Evolutionary conservation across 2,797 vertebrate genomes (phyloP).

Genomic region (Lutjanus argentimaculatus): DNA sequence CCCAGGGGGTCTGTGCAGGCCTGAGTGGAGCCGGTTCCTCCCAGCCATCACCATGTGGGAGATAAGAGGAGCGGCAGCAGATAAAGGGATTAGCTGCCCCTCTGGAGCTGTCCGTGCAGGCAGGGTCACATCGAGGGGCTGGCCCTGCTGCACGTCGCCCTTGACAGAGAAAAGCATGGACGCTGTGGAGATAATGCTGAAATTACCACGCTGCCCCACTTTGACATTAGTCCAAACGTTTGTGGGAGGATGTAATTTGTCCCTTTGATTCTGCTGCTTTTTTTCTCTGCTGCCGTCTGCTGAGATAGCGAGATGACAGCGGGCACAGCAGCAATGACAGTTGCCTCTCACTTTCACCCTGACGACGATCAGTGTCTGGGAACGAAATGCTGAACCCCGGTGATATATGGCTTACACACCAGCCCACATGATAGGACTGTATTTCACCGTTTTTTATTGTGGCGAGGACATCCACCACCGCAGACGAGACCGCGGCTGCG

Average conservation of each 20-base stretch:
- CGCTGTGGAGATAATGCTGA: constrained; percentile 71
- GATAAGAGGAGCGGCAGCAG: constrained; percentile 76
- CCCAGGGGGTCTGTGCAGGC: constrained; percentile 54
- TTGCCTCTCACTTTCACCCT: constrained; percentile 70
- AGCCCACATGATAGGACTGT: constrained; percentile 60
- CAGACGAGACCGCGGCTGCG: constrained; percentile 33
- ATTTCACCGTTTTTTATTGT: constrained; percentile 72
- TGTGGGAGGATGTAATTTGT: constrained; percentile 62
- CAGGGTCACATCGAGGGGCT: constrained; percentile 68
- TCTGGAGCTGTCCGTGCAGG: constrained; percentile 65
- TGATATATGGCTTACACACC: constrained; percentile 69
- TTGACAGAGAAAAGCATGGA: constrained; percentile 63
- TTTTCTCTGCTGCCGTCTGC: constrained; percentile 1
- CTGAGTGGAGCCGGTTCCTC: constrained; percentile 70
- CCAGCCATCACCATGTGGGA: constrained; percentile 66
- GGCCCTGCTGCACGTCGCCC: constrained; percentile 59
- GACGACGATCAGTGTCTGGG: constrained; percentile 44
- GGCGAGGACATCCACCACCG: constrained; percentile 49
- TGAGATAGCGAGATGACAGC: constrained; percentile 63
- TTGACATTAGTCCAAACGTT: constrained; percentile 70
- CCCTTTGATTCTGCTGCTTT: constrained; percentile 59
- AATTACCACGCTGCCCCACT: constrained; percentile 71
- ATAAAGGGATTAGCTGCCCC: constrained; percentile 82
- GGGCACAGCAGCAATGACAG: constrained; percentile 48
- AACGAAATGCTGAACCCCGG: constrained; percentile 48